Conservation (phyloP, 2,797 vertebrate genomes). For the Catostomus latipinnis region DNA sequence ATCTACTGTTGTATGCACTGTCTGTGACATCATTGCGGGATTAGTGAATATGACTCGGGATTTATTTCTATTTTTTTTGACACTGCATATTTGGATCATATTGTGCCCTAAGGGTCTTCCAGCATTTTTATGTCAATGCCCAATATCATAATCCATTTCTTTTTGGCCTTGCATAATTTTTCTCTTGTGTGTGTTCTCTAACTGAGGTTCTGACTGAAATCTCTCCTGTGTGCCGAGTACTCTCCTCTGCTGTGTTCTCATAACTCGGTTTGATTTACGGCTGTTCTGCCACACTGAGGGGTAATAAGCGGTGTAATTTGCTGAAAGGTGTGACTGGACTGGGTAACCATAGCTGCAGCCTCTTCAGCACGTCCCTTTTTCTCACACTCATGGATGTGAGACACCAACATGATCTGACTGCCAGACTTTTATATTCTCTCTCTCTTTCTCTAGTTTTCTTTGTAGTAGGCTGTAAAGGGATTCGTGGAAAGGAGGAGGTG, state of each 20-base stretch:
- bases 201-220: conserved; percentile 27
- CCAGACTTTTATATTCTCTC: background rate
- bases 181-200: conserved; percentile 17
- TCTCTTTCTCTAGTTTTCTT: conserved; percentile 7
- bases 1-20: no score
- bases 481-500: no score
- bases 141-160: conserved; percentile 7
- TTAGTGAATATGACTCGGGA: no score
- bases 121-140: background rate
- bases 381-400: conserved; percentile 29
- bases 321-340: conserved; percentile 73
- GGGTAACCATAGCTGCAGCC: conserved; percentile 58
- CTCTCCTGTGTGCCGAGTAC: conserved; percentile 32
- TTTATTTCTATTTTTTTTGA: no score
- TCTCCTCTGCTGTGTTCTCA: conserved; percentile 63
- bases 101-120: background rate
- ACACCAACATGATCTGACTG: conserved; percentile 29
- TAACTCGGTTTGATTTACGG: conserved; percentile 74
- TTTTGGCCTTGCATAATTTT: conserved; percentile 19
- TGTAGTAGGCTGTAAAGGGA: no score
- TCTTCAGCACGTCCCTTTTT: conserved; percentile 48
- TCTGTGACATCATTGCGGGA: no score
- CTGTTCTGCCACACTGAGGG: conserved; percentile 68
- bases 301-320: conserved; percentile 78
- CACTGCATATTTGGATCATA: no score